Evolutionary conservation across 1,140 invertebrate genomes (phyloP), one percentile per base, ranked within the genome.

Genomic region (Druon quercuslanigerum): DNA sequence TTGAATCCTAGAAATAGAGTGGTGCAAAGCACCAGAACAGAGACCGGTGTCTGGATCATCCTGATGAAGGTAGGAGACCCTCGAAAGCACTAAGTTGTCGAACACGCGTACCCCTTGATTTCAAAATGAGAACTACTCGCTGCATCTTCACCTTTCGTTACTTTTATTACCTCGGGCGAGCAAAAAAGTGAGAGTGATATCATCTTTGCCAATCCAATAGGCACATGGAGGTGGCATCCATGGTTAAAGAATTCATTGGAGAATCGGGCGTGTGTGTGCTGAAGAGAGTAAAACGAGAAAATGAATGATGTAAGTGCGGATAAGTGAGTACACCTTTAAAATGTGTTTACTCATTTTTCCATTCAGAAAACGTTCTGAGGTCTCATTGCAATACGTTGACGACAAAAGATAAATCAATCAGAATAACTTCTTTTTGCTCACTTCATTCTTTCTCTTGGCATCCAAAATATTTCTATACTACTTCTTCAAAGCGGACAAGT

Each of bases 91-190:
- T 50, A 33, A 17, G 46, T 75, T 73, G 16, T 50, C 12, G 52
- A 57, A 33, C 70, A 74, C 66, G 73, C 74, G 75, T 51, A 76
- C 76, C 20, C 79, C 79, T 72, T 81, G 81, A 83, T 84, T 79
- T 80, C 83, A 74, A 87, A 87, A 80, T 70, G 71, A 76, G 73
- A 82, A 89, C 88, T 89, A 86, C 79, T 83, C 83, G 78, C 74
- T 78, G 77, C 71, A 77, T 82, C 70, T 75, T 83, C 79, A 75
- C 79, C 78, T 78, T 81, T 72, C 70, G 79, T 72, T 82, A 81
- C 87, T 90, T 90, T 90, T 90, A 89, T 89, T 83, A 89, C 83
- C 87, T 89, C 77, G 77, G 72, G 46, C 75, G 50, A 51, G 79
- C 76, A 79, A 78, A 81, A 74, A 76, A 82, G 77, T 60, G 71